Conservation (phyloP, 2,797 vertebrate genomes). For the Tiaroga cobitis region DNA sequence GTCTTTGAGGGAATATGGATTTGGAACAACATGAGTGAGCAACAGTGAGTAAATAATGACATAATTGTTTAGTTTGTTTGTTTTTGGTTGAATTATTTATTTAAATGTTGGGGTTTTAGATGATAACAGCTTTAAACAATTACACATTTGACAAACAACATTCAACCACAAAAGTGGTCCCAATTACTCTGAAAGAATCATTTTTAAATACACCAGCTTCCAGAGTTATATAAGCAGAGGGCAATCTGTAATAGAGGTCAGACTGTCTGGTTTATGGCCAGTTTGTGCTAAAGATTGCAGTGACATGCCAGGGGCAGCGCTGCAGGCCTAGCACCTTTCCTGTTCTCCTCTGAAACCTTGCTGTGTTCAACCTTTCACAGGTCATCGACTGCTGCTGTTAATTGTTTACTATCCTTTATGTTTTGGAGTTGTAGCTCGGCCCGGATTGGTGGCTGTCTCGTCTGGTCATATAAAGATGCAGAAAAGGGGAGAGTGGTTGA, state of each 20-base stretch:
- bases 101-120: not conserved
- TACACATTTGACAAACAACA: conserved; percentile 7
- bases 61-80: not conserved
- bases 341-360: conserved; percentile 39
- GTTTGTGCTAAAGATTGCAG: conserved; percentile 40
- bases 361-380: conserved; percentile 57
- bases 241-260: conserved; percentile 27
- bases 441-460: conserved; percentile 53
- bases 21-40: not conserved
- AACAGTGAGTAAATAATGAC: not conserved
- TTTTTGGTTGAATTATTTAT: not conserved
- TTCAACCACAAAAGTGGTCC: not conserved
- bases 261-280: conserved; percentile 37
- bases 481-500: not conserved
- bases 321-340: conserved; percentile 30
- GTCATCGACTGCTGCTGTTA: conserved; percentile 53
- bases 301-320: conserved; percentile 41
- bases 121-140: not conserved
- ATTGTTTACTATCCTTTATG: conserved; percentile 60
- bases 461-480: conserved; percentile 25
- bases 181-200: not conserved
- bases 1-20: not conserved
- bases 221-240: conserved; percentile 14
- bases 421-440: conserved; percentile 40
- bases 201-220: not conserved